Evolutionary conservation across 2,888 invertebrate genomes (phyloP), one percentile per base, ranked within the genome.

Genomic region (Sympetrum striolatum): DNA sequence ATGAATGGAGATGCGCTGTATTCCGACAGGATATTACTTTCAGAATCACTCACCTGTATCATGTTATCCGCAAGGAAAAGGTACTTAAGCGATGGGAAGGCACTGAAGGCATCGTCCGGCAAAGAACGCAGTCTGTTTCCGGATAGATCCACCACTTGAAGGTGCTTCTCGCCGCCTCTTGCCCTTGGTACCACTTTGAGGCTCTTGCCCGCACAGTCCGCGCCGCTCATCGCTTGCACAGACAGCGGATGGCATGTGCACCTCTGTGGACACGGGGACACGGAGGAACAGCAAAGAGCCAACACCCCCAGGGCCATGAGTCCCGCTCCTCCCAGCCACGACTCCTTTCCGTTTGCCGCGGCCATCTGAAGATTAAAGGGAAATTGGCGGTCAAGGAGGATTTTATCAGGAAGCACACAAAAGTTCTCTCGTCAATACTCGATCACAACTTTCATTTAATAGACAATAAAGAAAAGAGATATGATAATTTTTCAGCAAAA

Each of bases 141-240:
- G 0, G 98, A 97, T 39, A 98, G 94, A 93, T 98, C 97, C 6
- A 98, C 95, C 5, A 97, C 96, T 35, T 98, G 95, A 86, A 98
- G 94, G 82, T 96, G 95, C 90, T 95, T 95, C 93, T 86, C 86
- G 15, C 86, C 86, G 18, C 86, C 86, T 18, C 86, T 35, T 10
- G 86, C 86, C 60, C 60, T 86, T 1, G 86, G 86, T 22, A 86
- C 37, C 10, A n/a, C 86, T 18, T 60, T 37, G 37, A 86, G 60
- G 5, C 58, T 37, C 60, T 86, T 86, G 37, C 37, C 22, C 18
- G 86, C 58, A 37, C 86, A 86, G 60, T 86, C 86, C 35, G 86
- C 86, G 0, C 86, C 86, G 60, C 35, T 86, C 86, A 86, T 86
- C 22, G 37, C 60, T 3, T 37, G 60, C n/a, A 37, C 18, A 10